phyloP scores from a whole-genome alignment of 2,113 vertebrate species.

The Brienomyrus brachyistius region DNA sequence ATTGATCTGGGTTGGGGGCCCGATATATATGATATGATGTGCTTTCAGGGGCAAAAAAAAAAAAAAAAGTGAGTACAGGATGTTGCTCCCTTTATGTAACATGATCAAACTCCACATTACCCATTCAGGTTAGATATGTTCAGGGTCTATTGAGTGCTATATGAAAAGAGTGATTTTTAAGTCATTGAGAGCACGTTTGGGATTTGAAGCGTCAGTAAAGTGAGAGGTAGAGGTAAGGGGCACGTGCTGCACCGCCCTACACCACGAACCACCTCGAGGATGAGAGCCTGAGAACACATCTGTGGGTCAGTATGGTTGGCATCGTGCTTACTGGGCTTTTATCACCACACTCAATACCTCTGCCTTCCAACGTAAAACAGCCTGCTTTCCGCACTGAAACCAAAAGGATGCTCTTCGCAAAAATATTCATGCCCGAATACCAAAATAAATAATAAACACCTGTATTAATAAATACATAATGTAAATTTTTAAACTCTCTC shows the following conservation, averaged over 20 bases:
- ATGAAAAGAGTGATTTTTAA: not conserved
- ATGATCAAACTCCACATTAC: not conserved
- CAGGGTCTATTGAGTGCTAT: not conserved
- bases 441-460: not conserved
- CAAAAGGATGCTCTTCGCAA: not conserved
- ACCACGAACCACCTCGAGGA: too few relatives aligned
- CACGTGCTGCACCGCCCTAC: too few relatives aligned
- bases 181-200: not conserved
- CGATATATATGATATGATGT: not conserved
- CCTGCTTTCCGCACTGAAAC: not conserved
- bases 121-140: not conserved
- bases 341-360: not conserved
- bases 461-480: not conserved
- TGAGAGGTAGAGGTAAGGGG: too few relatives aligned
- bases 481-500: too few relatives aligned
- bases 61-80: not conserved
- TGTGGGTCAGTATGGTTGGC: not conserved
- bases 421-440: not conserved
- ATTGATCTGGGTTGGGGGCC: not conserved
- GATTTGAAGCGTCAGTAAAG: not conserved
- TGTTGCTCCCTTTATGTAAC: not conserved
- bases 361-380: not conserved
- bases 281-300: not conserved
- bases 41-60: not conserved
- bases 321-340: not conserved